Evolutionary conservation across 2,888 invertebrate species (phyloP).

Genomic region (Anoplius nigerrimus): DNA sequence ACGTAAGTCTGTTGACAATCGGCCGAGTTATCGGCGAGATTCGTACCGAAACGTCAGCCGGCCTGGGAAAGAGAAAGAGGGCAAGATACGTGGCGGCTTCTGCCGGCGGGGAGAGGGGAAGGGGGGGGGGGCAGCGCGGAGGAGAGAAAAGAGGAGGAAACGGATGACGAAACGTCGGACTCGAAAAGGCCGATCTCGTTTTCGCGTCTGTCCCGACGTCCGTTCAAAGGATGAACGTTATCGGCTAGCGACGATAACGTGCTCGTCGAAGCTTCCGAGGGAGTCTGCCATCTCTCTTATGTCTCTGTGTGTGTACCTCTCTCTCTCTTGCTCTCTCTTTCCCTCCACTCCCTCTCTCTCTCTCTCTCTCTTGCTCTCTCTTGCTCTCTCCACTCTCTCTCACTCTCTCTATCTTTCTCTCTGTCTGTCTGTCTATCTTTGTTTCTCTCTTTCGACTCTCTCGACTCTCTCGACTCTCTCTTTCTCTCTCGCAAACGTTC

Average conservation of each 20-base stretch:
- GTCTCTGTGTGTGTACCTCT: no score
- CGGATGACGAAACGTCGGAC: background rate
- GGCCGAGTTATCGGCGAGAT: no score
- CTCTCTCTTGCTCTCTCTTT: background rate
- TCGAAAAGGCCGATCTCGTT: no score
- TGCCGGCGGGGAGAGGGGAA: background rate
- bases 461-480: no score
- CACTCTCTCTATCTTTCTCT: conserved; percentile 18
- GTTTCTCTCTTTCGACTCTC: no score
- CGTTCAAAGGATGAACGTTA: conserved; percentile 55
- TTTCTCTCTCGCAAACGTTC: conserved; percentile 9
- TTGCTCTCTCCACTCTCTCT: no score
- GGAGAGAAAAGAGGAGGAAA: conserved; percentile 3
- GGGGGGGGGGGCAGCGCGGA: background rate
- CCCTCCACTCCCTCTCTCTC: conserved; percentile 14
- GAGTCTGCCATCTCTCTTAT: background rate
- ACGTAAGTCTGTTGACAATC: no score
- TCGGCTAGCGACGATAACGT: conserved; percentile 14
- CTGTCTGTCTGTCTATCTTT: no score
- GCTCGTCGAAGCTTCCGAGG: background rate
- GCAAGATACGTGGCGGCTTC: conserved; percentile 20
- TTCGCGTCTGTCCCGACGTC: conserved; percentile 39
- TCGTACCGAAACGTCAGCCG: conserved; percentile 11
- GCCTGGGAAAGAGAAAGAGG: conserved; percentile 18
- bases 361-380: no score